These are phyloP conservation scores for Astreopora myriophthalma DNA, from an alignment of 64 coral and sea anemone genomes.

Conservation along the genomic window DNA sequence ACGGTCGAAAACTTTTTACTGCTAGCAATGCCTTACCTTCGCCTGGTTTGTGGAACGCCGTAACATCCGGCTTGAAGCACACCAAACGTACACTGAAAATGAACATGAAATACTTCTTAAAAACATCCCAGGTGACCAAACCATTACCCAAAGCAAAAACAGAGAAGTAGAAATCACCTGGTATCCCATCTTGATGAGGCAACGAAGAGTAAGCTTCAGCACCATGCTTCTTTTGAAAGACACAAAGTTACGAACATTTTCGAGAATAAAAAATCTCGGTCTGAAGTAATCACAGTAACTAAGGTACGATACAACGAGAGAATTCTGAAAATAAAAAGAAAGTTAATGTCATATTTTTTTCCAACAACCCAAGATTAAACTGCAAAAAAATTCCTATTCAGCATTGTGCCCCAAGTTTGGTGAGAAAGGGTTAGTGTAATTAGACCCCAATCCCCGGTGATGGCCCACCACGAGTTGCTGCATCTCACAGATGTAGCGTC, in stretches of 20 bases:
- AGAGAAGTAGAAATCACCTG: slow-evolving; percentile 59
- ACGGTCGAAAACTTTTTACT: not conserved
- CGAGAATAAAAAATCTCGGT: slow-evolving; percentile 94
- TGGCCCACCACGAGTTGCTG: too few relatives aligned
- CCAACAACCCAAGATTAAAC: not conserved
- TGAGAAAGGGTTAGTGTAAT: too few relatives aligned
- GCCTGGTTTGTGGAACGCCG: slow-evolving; percentile 93
- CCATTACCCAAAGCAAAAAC: not conserved
- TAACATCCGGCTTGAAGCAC: slow-evolving; percentile 97
- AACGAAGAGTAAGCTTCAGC: slow-evolving; percentile 87
- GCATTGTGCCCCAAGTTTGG: too few relatives aligned
- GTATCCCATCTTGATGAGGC: slow-evolving; percentile 95
- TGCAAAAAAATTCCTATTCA: too few relatives aligned
- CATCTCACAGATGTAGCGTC: too few relatives aligned
- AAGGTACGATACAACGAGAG: slow-evolving; percentile 77
- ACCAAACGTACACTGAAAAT: slow-evolving; percentile 93
- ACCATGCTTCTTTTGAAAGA: slow-evolving; percentile 98
- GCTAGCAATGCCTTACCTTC: slow-evolving; percentile 54
- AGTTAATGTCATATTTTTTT: not conserved
- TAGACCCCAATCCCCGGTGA: too few relatives aligned
- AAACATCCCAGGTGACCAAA: too few relatives aligned
- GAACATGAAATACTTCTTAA: not conserved
- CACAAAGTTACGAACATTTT: slow-evolving; percentile 98
- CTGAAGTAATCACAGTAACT: slow-evolving; percentile 98
- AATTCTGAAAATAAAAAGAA: slow-evolving; percentile 64